Evolutionary conservation across 2,888 invertebrate genomes (phyloP).

Genomic region (Spilarctia lutea): DNA sequence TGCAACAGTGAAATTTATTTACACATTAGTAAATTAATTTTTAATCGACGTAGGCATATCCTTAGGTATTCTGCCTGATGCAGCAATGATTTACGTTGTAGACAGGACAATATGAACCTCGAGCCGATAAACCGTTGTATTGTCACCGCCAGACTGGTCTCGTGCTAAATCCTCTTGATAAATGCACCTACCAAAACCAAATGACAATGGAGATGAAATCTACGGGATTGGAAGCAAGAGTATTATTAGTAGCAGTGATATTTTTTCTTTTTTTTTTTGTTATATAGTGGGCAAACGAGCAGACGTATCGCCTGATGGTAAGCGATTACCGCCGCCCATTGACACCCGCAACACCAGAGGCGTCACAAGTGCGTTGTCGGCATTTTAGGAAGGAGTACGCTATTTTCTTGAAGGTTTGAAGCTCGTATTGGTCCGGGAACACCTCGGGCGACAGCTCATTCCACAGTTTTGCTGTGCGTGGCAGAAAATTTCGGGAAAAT

Average conservation of each 20-base stretch:
- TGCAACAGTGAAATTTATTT: background rate
- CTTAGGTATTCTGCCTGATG: background rate
- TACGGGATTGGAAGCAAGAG: background rate
- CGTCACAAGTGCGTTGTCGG: too few relatives aligned
- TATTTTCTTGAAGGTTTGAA: too few relatives aligned
- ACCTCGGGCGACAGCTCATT: too few relatives aligned
- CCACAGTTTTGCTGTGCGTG: too few relatives aligned
- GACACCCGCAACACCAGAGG: too few relatives aligned
- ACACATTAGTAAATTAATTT: background rate
- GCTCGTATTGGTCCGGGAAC: too few relatives aligned
- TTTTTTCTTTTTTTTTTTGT: too few relatives aligned
- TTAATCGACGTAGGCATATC: background rate
- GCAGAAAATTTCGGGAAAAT: too few relatives aligned
- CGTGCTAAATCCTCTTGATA: conserved; percentile 63
- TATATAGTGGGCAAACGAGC: too few relatives aligned
- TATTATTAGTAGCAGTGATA: background rate
- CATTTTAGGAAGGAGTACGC: too few relatives aligned
- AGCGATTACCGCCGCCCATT: too few relatives aligned
- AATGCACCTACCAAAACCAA: conserved; percentile 47
- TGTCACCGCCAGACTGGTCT: conserved; percentile 58
- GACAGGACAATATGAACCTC: conserved; percentile 9
- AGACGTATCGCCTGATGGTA: too few relatives aligned
- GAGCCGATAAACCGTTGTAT: conserved; percentile 4
- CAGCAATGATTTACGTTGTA: background rate
- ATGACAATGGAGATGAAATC: background rate